Conservation (phyloP, 2,888 invertebrate genomes). For the Sesia bembeciformis region DNA sequence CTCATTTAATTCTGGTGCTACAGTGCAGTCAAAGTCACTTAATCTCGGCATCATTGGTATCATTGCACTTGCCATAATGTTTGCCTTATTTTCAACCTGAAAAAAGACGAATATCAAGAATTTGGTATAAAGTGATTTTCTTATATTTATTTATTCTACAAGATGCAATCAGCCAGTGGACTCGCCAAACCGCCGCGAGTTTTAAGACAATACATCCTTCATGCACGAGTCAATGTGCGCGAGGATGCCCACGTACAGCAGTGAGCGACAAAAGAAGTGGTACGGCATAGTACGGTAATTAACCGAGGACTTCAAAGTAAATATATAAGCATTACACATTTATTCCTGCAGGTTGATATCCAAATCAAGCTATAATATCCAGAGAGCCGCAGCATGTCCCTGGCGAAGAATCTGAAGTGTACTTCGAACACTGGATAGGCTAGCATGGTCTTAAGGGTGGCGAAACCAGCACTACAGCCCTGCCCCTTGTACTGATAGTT, state of each 20-base stretch:
- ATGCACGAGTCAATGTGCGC: too few species aligned
- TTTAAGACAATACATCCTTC: too few species aligned
- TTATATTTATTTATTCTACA: too few species aligned
- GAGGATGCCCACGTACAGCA: too few species aligned
- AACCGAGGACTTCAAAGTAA: neutral
- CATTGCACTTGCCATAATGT: constrained; percentile 40
- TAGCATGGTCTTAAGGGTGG: constrained; percentile 34
- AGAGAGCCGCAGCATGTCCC: constrained; percentile 76
- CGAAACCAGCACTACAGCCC: constrained; percentile 28
- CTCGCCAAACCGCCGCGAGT: too few species aligned
- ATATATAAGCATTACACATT: constrained; percentile 33
- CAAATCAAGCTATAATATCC: constrained; percentile 48
- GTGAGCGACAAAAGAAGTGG: too few species aligned
- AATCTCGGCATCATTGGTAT: constrained; percentile 44
- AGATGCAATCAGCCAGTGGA: too few species aligned
- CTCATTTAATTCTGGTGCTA: constrained; percentile 27
- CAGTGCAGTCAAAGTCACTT: constrained; percentile 28
- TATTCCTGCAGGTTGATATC: constrained; percentile 54
- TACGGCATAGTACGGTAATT: too few species aligned
- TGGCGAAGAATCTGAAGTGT: constrained; percentile 70
- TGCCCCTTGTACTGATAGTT: constrained; percentile 37
- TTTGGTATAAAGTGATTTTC: too few species aligned
- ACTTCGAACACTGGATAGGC: constrained; percentile 75
- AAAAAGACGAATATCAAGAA: neutral
- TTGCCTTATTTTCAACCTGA: constrained; percentile 39